Percentiles rank a stretch among this genome's conserved stretches.
Evolutionary conservation across 1,140 invertebrate genomes (phyloP).

Genomic region (Melitaea cinxia): DNA sequence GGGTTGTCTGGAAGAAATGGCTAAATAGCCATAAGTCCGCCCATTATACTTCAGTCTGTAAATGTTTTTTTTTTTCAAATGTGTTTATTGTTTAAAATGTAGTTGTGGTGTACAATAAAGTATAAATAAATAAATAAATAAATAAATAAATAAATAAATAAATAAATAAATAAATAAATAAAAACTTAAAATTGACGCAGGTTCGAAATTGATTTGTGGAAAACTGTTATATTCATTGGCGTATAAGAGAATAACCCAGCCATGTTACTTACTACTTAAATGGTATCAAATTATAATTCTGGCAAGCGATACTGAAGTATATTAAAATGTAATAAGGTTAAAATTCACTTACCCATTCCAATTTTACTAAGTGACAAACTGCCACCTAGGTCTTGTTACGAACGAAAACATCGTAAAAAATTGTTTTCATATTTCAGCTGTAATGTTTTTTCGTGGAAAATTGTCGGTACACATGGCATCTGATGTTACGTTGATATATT

Average conservation of each 20-base stretch:
- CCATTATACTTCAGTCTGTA: too few species aligned
- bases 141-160: too few species aligned
- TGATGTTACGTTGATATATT: too few species aligned
- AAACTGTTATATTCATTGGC: conserved; percentile 4
- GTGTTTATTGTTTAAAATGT: too few species aligned
- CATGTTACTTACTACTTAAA: conserved; percentile 7
- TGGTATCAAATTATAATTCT: background rate
- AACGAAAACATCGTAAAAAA: conserved; percentile 13
- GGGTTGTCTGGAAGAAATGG: too few species aligned
- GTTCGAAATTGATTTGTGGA: background rate
- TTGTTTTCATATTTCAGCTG: conserved; percentile 13
- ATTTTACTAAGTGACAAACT: conserved; percentile 10
- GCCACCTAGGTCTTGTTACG: conserved; percentile 14
- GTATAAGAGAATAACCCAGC: background rate
- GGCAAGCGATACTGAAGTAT: background rate
- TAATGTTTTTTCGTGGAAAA: background rate
- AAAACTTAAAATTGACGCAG: too few species aligned
- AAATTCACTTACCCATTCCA: background rate
- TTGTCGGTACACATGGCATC: too few species aligned
- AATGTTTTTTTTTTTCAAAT: too few species aligned
- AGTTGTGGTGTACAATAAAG: too few species aligned
- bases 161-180: too few species aligned
- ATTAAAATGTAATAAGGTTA: background rate
- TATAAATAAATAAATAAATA: too few species aligned
- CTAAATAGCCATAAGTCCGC: too few species aligned